Evolutionary conservation across 2,113 vertebrate genomes (phyloP).

Genomic region (Ifrita kowaldi): DNA sequence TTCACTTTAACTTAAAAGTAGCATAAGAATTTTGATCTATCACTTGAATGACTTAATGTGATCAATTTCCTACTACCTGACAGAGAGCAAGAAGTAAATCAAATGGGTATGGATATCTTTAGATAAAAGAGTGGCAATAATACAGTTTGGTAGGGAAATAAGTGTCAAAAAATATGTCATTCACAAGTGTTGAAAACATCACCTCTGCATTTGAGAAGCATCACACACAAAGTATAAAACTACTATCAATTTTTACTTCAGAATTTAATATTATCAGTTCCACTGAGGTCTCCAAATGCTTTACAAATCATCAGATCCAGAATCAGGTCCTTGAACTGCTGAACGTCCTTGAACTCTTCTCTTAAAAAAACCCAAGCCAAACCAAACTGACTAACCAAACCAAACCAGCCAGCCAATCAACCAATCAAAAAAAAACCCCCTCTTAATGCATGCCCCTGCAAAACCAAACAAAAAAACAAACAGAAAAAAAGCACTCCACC

Average conservation of each 20-base stretch:
- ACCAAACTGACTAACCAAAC: background rate
- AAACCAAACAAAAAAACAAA: background rate
- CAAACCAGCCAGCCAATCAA: background rate
- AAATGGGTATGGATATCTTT: background rate
- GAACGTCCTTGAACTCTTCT: background rate
- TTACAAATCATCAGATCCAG: background rate
- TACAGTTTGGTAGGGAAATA: background rate
- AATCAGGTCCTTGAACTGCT: background rate
- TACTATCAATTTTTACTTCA: background rate
- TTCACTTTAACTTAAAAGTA: background rate
- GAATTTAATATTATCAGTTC: background rate
- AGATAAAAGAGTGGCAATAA: background rate
- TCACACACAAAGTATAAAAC: background rate
- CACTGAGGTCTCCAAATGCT: background rate
- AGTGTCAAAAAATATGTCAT: background rate
- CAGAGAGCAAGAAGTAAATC: background rate
- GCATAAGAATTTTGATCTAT: background rate
- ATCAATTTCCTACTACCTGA: background rate
- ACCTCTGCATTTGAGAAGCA: background rate
- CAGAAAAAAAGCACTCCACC: background rate
- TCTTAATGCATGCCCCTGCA: accelerated
- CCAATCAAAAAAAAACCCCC: accelerated
- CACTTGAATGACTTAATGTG: background rate
- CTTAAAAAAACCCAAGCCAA: background rate
- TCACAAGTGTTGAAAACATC: background rate